Evolutionary conservation across 2,113 vertebrate genomes (phyloP).

Genomic region (Euleptes europaea): DNA sequence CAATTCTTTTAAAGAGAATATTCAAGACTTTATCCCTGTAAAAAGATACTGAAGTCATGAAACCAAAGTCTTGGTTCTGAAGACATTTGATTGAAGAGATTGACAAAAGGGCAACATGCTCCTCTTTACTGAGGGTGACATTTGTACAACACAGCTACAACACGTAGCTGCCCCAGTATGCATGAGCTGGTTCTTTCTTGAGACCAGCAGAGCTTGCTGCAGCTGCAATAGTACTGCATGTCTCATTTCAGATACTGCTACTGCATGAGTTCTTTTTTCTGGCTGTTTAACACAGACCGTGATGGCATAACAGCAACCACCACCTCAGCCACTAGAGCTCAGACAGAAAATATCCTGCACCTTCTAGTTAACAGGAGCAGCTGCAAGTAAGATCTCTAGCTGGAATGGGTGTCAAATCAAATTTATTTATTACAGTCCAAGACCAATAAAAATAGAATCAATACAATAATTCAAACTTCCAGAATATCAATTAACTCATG

Average conservation of each 20-base stretch:
- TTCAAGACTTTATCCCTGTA: background rate
- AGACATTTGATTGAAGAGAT: background rate
- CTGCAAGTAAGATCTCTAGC: no score
- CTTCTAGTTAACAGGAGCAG: background rate
- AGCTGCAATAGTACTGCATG: background rate
- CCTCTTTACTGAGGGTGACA: background rate
- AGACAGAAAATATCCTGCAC: no score
- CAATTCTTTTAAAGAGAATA: background rate
- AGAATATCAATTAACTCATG: no score
- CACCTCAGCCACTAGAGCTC: background rate
- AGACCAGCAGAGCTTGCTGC: background rate
- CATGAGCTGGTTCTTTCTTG: background rate
- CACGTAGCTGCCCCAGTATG: background rate
- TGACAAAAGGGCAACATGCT: background rate
- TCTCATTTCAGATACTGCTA: background rate
- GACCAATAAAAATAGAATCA: no score
- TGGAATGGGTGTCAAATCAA: background rate
- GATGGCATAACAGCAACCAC: no score
- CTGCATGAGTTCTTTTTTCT: background rate
- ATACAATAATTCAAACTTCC: no score
- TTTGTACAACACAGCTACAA: background rate
- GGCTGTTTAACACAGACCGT: no score
- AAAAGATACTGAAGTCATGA: background rate
- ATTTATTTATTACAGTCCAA: no score
- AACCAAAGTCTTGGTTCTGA: background rate